phyloP scores from a whole-genome alignment of 2,888 invertebrate genomes.

The Eilema sororculum region DNA sequence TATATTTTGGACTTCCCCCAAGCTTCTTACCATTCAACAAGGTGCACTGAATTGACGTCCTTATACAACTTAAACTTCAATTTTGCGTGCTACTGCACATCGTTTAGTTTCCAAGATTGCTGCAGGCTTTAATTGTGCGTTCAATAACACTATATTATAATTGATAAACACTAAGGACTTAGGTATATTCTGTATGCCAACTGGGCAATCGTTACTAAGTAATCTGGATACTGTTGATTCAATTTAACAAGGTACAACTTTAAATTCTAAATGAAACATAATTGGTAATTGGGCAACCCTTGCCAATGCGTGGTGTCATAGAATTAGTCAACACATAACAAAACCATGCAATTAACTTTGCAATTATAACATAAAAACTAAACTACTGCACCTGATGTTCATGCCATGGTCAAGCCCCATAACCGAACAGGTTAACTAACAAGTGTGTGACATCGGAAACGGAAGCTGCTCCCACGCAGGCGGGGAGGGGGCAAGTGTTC shows the following conservation, averaged over 20 bases:
- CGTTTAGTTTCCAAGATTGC: no score
- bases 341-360: neutral
- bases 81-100: no score
- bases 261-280: neutral
- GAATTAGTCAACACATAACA: neutral
- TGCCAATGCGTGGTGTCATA: neutral
- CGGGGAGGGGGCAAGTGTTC: slow-evolving; percentile 49
- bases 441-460: slow-evolving; percentile 76
- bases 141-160: no score
- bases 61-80: no score
- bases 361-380: neutral
- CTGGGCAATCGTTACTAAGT: no score
- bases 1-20: no score
- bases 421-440: slow-evolving; percentile 53
- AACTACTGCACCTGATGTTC: slow-evolving; percentile 1
- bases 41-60: no score
- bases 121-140: no score
- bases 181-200: no score
- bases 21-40: no score
- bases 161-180: no score
- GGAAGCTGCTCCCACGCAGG: slow-evolving; percentile 78
- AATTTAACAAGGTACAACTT: neutral
- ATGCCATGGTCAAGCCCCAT: slow-evolving; percentile 17
- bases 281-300: neutral
- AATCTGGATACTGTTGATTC: no score